Evolutionary conservation across 2,888 invertebrate species (phyloP).

Genomic region (Lasioglossum oenotherae): DNA sequence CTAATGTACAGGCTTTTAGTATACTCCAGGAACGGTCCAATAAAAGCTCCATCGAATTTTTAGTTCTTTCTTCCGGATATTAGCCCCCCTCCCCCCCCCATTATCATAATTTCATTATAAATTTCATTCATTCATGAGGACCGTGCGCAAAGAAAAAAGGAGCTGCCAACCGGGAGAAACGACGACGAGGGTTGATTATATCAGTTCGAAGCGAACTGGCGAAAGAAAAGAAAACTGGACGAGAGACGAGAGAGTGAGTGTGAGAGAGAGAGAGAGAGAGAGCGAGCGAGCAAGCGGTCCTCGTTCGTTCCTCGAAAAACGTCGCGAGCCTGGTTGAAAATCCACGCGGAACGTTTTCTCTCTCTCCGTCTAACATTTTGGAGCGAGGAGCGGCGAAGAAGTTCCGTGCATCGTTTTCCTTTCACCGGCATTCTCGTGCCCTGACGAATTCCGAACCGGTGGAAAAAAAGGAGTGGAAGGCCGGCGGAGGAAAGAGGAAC

Average conservation of each 20-base stretch:
- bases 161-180: not conserved
- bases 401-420: constrained; percentile 53
- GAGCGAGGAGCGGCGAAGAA: constrained; percentile 31
- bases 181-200: constrained; percentile 1
- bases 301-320: constrained; percentile 10
- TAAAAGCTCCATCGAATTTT: not conserved
- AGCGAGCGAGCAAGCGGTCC: not conserved
- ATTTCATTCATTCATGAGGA: not conserved
- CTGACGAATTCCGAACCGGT: constrained; percentile 51
- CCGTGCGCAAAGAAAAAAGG: not conserved
- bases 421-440: constrained; percentile 49
- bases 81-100: not conserved
- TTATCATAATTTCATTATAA: constrained; percentile 16
- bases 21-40: not conserved
- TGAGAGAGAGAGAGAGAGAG: not conserved
- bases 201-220: constrained; percentile 1
- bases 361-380: constrained; percentile 1
- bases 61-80: not conserved
- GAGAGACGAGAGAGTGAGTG: not conserved
- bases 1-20: not conserved
- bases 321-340: constrained; percentile 6
- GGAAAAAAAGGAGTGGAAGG: constrained; percentile 37
- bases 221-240: constrained; percentile 6
- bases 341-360: not conserved
- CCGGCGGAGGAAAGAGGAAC: constrained; percentile 44